Base-by-base conservation (phyloP, 1,140 invertebrate species). In the Trissolcus basalis region DNA sequence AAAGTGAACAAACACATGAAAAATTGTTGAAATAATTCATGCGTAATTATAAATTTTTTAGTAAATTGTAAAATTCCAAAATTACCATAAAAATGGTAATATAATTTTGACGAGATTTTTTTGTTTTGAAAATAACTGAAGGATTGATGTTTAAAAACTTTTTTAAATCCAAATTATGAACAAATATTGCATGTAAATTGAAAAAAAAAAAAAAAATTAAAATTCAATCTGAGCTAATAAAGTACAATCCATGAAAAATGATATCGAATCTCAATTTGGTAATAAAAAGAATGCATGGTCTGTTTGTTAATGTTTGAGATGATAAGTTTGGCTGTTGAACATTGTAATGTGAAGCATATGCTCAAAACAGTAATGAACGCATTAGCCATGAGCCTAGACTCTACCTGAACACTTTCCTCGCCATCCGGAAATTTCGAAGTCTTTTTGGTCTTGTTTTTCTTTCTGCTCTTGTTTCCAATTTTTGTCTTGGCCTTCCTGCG, bases 361-460 rank as follows among this genome's bases (percentile, higher is more conserved):
- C 58, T 76, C 72, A 72, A 80, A 80, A 83, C 73, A 71, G 76
- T 58, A 81, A 81, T 56, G 80, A 81, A 81, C 80, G 81, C 81
- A 81, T 63, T 79, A 82, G 72, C 72, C 70, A 55, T 49, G 61
- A 45, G 71, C 74, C 65, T 75, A 63, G 73, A 84, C 79, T 82
- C 78, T 86, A 92, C 91, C 88, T 93, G 92, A 85, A 93, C 92
- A 63, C 94, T 94, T 86, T 96, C 96, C 80, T 96, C 94, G 65
- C 95, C 94, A 79, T 95, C 94, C 0, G 95, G 94, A 78, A 95
- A 95, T 80, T 94, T 95, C 16, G 92, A 94, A 0, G 93, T 95
- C 0, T 93, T 94, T 87, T 96, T 96, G 12, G 94, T 91, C 85
- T 96, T 96, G 90, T 95, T 97, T 91, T 97, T 97, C 88, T 96